phyloP scores from a whole-genome alignment of 2,797 vertebrate genomes.

The Agapornis canus region DNA sequence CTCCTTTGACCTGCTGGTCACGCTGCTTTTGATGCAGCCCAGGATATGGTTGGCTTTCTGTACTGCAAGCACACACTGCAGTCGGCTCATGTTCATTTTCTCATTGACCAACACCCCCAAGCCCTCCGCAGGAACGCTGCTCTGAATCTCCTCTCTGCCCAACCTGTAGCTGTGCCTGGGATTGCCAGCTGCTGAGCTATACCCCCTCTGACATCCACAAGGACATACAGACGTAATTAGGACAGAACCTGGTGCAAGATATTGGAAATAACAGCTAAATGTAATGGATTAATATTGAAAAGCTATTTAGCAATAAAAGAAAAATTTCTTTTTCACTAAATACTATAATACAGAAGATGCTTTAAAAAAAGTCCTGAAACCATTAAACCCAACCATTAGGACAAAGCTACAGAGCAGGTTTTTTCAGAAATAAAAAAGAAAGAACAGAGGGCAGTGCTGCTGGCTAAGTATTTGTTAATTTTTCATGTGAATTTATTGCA shows the following conservation, averaged over 20 bases:
- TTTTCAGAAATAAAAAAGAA: background rate
- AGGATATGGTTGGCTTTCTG: background rate
- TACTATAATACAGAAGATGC: constrained; percentile 42
- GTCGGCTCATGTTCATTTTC: background rate
- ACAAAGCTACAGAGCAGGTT: background rate
- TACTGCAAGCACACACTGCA: background rate
- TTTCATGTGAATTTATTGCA: constrained; percentile 73
- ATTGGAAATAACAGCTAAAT: constrained; percentile 6
- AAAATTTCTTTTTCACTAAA: constrained; percentile 10
- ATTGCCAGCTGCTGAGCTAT: background rate
- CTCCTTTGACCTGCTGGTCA: too few relatives aligned
- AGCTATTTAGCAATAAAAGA: constrained; percentile 7
- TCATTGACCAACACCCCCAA: background rate
- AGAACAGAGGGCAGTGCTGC: background rate
- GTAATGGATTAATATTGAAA: background rate
- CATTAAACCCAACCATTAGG: background rate
- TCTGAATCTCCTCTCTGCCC: background rate
- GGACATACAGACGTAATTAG: background rate
- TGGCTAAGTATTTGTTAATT: constrained; percentile 67
- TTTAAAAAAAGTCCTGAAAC: background rate
- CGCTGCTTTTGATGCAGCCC: background rate
- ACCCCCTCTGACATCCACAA: background rate
- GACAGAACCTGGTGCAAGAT: background rate
- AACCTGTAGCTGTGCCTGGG: background rate
- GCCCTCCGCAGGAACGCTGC: background rate